Conservation (phyloP, 2,113 vertebrate genomes). For the Electrona antarctica region DNA sequence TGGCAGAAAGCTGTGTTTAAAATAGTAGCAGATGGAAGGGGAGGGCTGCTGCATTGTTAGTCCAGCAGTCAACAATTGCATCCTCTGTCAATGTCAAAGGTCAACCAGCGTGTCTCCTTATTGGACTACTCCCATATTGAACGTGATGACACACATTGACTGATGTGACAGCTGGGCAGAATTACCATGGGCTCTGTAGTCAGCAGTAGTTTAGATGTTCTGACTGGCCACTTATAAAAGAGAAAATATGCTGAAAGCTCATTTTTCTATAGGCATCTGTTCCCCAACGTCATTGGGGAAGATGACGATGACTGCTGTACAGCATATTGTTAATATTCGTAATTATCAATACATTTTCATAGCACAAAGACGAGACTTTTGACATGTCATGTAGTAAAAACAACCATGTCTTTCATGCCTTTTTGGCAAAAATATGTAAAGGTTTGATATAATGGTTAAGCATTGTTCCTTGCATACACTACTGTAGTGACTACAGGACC, state of each 20-base stretch:
- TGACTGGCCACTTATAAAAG: conserved; percentile 5
- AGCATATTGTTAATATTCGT: too few species aligned
- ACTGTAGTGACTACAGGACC: too few species aligned
- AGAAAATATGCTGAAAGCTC: conserved; percentile 7
- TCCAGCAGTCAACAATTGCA: conserved; percentile 27
- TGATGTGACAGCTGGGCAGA: conserved; percentile 35
- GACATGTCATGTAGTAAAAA: too few species aligned
- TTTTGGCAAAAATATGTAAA: too few species aligned
- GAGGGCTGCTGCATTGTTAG: conserved; percentile 25
- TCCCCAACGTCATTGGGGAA: too few species aligned
- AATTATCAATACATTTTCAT: too few species aligned
- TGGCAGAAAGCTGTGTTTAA: conserved; percentile 10
- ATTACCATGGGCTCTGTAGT: conserved; percentile 49
- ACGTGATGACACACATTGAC: conserved; percentile 36
- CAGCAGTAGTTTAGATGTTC: conserved; percentile 46
- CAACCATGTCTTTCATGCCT: too few species aligned
- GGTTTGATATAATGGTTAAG: too few species aligned
- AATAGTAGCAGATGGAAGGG: conserved; percentile 26
- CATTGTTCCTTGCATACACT: too few species aligned
- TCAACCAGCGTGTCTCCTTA: conserved; percentile 32
- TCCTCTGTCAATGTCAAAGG: conserved; percentile 49
- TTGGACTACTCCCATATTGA: conserved; percentile 35
- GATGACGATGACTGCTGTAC: background rate
- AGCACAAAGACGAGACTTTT: too few species aligned
- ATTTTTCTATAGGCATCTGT: background rate